A percentile compares a stretch with the other conserved stretches of the same genome.
Evolutionary conservation across 2,888 invertebrate genomes (phyloP).

Genomic region (Lycia hirtaria): DNA sequence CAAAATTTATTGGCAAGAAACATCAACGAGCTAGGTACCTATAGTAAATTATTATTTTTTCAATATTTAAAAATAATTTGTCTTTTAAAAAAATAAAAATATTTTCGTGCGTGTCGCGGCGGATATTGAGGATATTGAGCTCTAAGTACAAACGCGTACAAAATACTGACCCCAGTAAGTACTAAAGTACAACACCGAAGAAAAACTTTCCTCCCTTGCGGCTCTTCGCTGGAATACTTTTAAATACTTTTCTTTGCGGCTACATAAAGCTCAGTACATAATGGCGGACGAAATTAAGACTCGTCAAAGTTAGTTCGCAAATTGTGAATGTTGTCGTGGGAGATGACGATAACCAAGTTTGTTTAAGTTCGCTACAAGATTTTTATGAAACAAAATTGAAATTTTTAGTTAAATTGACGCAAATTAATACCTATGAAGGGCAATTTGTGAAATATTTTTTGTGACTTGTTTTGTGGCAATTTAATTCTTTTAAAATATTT

Average conservation of each 20-base stretch:
- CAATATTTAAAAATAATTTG: too few species aligned
- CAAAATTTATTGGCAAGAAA: not conserved
- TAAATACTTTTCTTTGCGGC: slow-evolving; percentile 51
- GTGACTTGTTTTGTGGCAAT: not conserved
- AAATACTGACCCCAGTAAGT: slow-evolving; percentile 45
- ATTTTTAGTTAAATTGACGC: not conserved
- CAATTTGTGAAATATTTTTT: not conserved
- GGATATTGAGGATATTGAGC: slow-evolving; percentile 9
- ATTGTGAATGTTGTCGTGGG: slow-evolving; percentile 51
- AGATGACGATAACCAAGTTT: slow-evolving; percentile 35
- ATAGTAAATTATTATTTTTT: too few species aligned
- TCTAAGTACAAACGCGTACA: slow-evolving; percentile 34
- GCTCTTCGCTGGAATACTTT: slow-evolving; percentile 44
- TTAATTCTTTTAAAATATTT: not conserved
- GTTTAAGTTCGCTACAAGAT: slow-evolving; percentile 15
- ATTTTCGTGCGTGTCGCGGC: not conserved
- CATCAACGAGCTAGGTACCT: too few species aligned
- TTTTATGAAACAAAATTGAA: slow-evolving; percentile 20
- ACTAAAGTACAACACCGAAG: slow-evolving; percentile 40
- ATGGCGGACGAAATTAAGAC: slow-evolving; percentile 41
- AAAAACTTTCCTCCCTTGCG: slow-evolving; percentile 45
- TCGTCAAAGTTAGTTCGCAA: slow-evolving; percentile 54
- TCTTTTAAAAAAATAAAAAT: too few species aligned
- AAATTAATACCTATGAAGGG: slow-evolving; percentile 3
- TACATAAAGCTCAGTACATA: slow-evolving; percentile 57